Conservation (phyloP, 2,888 invertebrate genomes). For the Zootermopsis nevadensis region DNA sequence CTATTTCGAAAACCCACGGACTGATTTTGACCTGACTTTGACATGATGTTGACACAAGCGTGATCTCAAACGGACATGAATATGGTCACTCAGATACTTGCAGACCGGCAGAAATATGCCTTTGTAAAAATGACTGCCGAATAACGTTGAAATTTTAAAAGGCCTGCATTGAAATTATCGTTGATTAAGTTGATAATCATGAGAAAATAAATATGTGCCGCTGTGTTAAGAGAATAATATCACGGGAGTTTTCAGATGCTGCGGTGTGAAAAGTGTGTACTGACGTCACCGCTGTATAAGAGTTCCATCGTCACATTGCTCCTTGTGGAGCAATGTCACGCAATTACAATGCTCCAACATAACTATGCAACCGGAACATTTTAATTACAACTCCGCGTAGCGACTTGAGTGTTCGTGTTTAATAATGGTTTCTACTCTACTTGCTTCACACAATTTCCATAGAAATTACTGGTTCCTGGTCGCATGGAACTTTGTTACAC, state of each 20-base stretch:
- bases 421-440: not conserved
- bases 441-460: not conserved
- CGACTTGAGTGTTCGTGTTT: not conserved
- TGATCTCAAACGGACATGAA: no score
- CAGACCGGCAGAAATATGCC: no score
- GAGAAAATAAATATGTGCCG: no score
- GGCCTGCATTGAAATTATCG: no score
- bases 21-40: no score
- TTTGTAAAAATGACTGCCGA: no score
- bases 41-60: no score
- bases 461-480: not conserved
- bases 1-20: no score
- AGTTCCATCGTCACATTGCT: not conserved
- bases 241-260: not conserved
- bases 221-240: no score
- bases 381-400: not conserved
- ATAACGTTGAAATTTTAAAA: no score
- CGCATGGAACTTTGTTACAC: not conserved
- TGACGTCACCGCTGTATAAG: not conserved
- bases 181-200: no score
- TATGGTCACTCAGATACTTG: no score
- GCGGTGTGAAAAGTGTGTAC: not conserved
- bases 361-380: conserved; percentile 22
- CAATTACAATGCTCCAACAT: not conserved
- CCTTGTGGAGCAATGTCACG: not conserved